Percentiles rank a stretch among this genome's conserved stretches.
phyloP scores from a whole-genome alignment of 2,113 vertebrate genomes.

The Glaucidium brasilianum region DNA sequence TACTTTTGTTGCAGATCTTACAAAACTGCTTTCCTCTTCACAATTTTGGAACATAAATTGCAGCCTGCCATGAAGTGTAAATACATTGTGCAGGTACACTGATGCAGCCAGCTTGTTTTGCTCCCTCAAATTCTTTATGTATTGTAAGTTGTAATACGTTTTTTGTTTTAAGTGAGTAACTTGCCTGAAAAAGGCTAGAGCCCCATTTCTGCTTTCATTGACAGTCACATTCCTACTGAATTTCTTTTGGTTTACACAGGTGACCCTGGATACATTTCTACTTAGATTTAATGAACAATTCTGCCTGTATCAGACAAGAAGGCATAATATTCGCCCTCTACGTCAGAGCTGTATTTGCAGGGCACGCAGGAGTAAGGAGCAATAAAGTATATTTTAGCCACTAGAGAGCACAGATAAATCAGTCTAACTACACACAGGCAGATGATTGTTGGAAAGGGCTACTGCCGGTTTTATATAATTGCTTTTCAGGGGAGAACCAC shows the following conservation, averaged over 20 bases:
- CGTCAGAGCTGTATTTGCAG: background rate
- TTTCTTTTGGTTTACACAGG: background rate
- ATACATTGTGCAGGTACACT: background rate
- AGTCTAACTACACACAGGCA: background rate
- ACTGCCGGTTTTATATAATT: background rate
- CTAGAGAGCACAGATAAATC: background rate
- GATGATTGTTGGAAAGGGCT: slow-evolving; percentile 1
- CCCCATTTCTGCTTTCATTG: background rate
- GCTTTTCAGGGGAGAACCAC: slow-evolving; percentile 13
- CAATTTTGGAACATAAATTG: background rate
- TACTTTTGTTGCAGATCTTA: background rate
- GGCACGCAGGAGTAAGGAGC: background rate
- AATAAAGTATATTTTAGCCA: background rate
- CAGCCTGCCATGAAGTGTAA: background rate
- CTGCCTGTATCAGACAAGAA: background rate
- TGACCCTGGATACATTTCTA: background rate
- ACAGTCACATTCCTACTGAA: background rate
- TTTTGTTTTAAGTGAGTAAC: background rate
- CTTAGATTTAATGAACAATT: background rate
- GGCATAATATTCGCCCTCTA: background rate
- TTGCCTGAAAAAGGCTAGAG: background rate
- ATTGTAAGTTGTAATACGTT: background rate
- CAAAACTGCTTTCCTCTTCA: background rate
- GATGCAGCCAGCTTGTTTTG: background rate
- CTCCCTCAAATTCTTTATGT: background rate